These are phyloP conservation scores for Meriones psammophilus DNA, from an alignment of 2,797 vertebrate genomes.

Conservation along the genomic window DNA sequence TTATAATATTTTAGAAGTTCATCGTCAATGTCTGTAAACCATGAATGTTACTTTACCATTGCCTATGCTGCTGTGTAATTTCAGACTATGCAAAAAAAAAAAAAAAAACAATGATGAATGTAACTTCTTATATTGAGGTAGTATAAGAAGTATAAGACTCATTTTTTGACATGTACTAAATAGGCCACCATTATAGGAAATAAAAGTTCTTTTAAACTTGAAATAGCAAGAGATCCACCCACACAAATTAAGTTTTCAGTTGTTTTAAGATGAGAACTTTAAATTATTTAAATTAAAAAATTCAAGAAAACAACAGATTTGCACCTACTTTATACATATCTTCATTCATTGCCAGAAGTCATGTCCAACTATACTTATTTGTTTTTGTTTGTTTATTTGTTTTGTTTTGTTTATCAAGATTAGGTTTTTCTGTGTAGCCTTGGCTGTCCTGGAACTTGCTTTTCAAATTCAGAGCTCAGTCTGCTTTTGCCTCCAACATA, in stretches of 20 bases:
- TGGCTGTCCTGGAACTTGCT: neutral
- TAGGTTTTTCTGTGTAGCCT: neutral
- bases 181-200: neutral
- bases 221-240: neutral
- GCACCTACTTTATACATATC: too few species aligned
- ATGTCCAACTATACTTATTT: neutral
- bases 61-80: neutral
- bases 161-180: neutral
- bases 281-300: constrained; percentile 27
- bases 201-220: neutral
- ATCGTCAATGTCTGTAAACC: neutral
- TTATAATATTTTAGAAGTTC: constrained; percentile 21
- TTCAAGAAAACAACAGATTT: neutral
- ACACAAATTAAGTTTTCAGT: neutral
- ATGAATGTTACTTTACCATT: neutral
- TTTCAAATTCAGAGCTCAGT: neutral
- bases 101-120: neutral
- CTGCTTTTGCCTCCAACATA: neutral
- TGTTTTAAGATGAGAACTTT: constrained; percentile 47
- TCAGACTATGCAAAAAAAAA: neutral
- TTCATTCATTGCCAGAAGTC: neutral
- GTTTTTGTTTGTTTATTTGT: neutral
- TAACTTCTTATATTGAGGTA: neutral
- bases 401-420: neutral
- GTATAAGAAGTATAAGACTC: neutral